A percentile compares a stretch with the other conserved stretches of the same genome.
Evolutionary conservation across 2,888 invertebrate genomes (phyloP).

Genomic region (Acleris literana): DNA sequence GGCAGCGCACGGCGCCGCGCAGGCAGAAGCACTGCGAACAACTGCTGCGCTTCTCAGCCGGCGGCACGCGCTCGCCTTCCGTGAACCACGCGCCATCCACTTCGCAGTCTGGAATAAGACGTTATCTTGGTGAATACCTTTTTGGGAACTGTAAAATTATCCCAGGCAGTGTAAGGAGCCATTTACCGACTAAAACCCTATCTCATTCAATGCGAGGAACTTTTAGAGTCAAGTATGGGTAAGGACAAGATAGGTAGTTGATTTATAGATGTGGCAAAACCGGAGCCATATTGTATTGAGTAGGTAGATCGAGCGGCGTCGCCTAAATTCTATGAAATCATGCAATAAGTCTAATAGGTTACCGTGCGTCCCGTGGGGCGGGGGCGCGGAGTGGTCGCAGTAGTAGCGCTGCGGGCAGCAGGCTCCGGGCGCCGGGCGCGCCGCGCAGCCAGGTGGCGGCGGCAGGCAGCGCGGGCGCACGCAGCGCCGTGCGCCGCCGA

Average conservation of each 20-base stretch:
- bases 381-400: slow-evolving; percentile 65
- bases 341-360: neutral
- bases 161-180: too few species aligned
- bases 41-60: slow-evolving; percentile 77
- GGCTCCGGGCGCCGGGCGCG: slow-evolving; percentile 84
- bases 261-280: too few species aligned
- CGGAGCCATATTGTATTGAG: too few species aligned
- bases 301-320: too few species aligned
- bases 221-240: too few species aligned
- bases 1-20: slow-evolving; percentile 88
- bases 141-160: too few species aligned
- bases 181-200: too few species aligned
- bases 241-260: too few species aligned
- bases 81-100: slow-evolving; percentile 84
- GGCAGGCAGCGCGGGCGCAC: slow-evolving; percentile 91
- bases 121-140: too few species aligned
- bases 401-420: slow-evolving; percentile 94
- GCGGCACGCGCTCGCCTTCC: slow-evolving; percentile 88
- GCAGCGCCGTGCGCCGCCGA: slow-evolving; percentile 88
- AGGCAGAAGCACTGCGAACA: slow-evolving; percentile 93
- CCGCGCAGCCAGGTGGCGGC: slow-evolving; percentile 87
- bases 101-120: slow-evolving; percentile 83
- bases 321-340: too few species aligned
- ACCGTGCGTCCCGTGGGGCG: slow-evolving; percentile 54
- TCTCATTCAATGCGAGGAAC: too few species aligned